Evolutionary conservation across 2,113 vertebrate species (phyloP), one percentile per base, ranked within the genome.

Genomic region (Apaloderma vittatum): DNA sequence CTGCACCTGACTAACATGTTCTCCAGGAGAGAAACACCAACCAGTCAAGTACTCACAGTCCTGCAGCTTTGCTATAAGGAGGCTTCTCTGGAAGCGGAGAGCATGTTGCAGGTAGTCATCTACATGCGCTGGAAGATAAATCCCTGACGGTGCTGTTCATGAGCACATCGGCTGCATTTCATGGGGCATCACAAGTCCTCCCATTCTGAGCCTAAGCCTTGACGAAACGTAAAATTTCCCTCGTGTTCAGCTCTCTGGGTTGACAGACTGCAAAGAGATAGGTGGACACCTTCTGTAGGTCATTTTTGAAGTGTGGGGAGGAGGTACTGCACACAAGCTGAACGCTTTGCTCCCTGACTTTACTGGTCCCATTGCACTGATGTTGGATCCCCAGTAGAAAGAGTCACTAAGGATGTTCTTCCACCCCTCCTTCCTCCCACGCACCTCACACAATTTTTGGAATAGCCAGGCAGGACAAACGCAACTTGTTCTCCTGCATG

Each of bases 371-470:
- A 23, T 17, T 51, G 83, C 29, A 21, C 59, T 54, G 46, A 19
- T 0, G 1, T 26, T 63, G 48, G 37, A 58, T 77, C 29, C 71
- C 18, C 70, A 49, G 82, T 1, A 37, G 61, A 55, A 59, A 59
- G 52, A 87, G 72, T 52, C 58, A 36, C 1, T 34, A 19, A 4
- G 1, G 3, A 70, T n/a, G 58, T 86, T 94, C 54, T 40, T 71
- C 62, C n/a, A 70, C 54, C 52, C 67, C 73, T 82, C 86, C 85
- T 88, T 83, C 74, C 68, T 90, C 96, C 93, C 82, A 90, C 32
- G 0, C 34, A 4, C 29, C 66, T 94, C 92, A 61, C 52, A 26
- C 23, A 17, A 27, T 5, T 72, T 78, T 88, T 76, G 45, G 82
- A 83, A 45, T 34, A 86, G 46, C 57, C 85, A 85, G 54, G 54